These are phyloP conservation scores for Neodiprion fabricii DNA, from an alignment of 1,140 invertebrate species.

Conservation along the genomic window DNA sequence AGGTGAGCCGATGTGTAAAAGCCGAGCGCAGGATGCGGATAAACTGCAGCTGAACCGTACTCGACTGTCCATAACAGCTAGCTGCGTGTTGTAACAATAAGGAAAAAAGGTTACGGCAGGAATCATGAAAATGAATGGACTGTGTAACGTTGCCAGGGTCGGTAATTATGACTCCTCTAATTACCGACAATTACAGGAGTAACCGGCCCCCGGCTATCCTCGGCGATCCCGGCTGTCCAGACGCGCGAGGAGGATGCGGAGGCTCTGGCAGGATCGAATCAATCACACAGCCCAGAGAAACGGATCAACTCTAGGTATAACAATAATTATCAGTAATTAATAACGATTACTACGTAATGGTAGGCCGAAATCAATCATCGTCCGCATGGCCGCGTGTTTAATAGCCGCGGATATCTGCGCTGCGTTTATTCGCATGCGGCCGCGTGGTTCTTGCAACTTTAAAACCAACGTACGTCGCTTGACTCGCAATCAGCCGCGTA, in stretches of 20 bases:
- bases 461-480: too few species aligned
- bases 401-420: too few species aligned
- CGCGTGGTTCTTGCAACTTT: too few species aligned
- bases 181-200: constrained; percentile 57
- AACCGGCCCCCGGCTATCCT: constrained; percentile 49
- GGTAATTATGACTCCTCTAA: constrained; percentile 59
- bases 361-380: constrained; percentile 21
- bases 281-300: constrained; percentile 23
- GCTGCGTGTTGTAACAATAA: constrained; percentile 38
- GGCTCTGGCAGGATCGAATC: constrained; percentile 22
- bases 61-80: too few species aligned
- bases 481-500: too few species aligned
- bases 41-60: too few species aligned
- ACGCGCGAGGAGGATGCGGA: not conserved
- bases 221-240: constrained; percentile 39
- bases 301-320: not conserved
- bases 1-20: not conserved
- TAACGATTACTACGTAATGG: constrained; percentile 25
- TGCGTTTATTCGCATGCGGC: too few species aligned
- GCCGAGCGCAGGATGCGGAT: too few species aligned
- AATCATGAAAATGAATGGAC: not conserved
- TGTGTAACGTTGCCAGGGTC: constrained; percentile 49
- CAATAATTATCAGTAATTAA: constrained; percentile 29
- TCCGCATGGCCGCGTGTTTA: not conserved
- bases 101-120: not conserved